Evolutionary conservation across 2,888 invertebrate species (phyloP).

Genomic region (Tetramorium bicarinatum): DNA sequence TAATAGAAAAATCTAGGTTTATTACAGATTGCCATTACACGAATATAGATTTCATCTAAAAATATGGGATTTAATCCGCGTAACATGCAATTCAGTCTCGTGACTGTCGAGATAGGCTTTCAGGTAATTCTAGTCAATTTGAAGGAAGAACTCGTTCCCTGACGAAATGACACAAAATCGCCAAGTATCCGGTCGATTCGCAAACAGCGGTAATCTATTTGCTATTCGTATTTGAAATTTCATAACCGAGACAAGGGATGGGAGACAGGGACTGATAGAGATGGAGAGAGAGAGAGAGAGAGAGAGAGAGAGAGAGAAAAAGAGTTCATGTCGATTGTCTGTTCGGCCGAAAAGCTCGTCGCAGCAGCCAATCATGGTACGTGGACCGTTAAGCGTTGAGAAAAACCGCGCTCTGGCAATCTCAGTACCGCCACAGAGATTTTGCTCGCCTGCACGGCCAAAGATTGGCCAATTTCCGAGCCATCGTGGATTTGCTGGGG

Average conservation of each 20-base stretch:
- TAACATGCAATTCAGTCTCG: constrained; percentile 1
- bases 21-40: neutral
- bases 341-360: constrained; percentile 59
- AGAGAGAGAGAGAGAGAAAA: neutral
- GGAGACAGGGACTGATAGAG: neutral
- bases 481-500: constrained; percentile 58
- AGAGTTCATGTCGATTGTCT: constrained; percentile 30
- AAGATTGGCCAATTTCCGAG: constrained; percentile 79
- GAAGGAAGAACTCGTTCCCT: neutral
- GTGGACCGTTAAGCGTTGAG: constrained; percentile 67
- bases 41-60: neutral
- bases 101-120: constrained; percentile 14
- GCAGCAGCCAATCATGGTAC: constrained; percentile 65
- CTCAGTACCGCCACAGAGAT: constrained; percentile 63
- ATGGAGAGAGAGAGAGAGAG: neutral
- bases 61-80: neutral
- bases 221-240: constrained; percentile 47
- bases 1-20: neutral
- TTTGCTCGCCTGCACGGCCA: constrained; percentile 58
- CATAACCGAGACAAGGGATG: neutral
- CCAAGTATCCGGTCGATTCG: constrained; percentile 30
- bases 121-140: constrained; percentile 14
- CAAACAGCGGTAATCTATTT: constrained; percentile 60
- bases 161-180: constrained; percentile 43
- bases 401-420: constrained; percentile 72